Evolutionary conservation across 1,140 invertebrate species (phyloP).

Genomic region (Chironomus striatipennis): DNA sequence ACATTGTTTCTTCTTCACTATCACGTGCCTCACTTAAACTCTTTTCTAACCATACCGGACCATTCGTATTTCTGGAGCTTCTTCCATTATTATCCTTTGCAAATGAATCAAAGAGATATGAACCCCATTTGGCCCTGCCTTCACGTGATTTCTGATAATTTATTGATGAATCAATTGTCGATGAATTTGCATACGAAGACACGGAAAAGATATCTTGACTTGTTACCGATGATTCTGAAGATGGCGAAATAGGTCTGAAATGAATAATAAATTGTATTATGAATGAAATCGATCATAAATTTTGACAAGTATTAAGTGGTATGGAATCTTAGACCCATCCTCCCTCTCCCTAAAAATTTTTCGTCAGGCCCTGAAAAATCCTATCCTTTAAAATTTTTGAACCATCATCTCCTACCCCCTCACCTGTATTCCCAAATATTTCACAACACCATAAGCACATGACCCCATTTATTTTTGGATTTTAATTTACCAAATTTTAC

Average conservation of each 20-base stretch:
- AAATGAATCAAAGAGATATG: constrained; percentile 19
- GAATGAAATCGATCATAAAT: too few species aligned
- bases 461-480: too few species aligned
- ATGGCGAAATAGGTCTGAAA: background rate
- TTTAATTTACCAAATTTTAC: too few species aligned
- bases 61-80: background rate
- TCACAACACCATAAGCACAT: too few species aligned
- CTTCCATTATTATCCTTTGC: constrained; percentile 19
- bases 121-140: background rate
- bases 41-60: constrained; percentile 15
- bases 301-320: too few species aligned
- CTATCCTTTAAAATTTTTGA: too few species aligned
- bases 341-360: too few species aligned
- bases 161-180: background rate
- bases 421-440: too few species aligned
- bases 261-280: background rate
- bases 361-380: too few species aligned
- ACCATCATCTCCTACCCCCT: too few species aligned
- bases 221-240: background rate
- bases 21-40: background rate
- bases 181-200: constrained; percentile 16
- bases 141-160: background rate
- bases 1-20: constrained; percentile 20
- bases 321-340: too few species aligned
- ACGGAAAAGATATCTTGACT: constrained; percentile 15